phyloP scores from a whole-genome alignment of 2,888 invertebrate genomes.

The Podabrus alpinus region DNA sequence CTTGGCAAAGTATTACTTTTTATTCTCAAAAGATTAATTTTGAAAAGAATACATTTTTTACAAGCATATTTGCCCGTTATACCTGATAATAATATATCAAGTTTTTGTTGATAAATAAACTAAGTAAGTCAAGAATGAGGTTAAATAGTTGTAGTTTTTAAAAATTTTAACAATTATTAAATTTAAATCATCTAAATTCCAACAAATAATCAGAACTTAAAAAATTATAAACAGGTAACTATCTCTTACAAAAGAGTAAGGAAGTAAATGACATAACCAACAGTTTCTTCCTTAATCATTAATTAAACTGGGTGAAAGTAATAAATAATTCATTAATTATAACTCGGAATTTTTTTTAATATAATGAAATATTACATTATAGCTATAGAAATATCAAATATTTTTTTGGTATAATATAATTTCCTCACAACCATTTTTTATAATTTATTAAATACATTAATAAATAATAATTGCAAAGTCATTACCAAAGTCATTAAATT shows the following conservation, averaged over 20 bases:
- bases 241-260: background rate
- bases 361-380: background rate
- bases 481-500: background rate
- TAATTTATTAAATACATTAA: background rate
- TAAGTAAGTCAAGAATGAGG: background rate
- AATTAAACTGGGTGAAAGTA: background rate
- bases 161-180: background rate
- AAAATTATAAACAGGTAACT: background rate
- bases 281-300: background rate
- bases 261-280: background rate
- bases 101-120: background rate
- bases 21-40: background rate
- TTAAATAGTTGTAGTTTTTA: background rate
- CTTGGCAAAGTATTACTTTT: too few species aligned
- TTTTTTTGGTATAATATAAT: background rate
- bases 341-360: background rate
- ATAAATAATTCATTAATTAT: background rate
- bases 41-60: background rate
- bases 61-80: background rate
- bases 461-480: background rate
- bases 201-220: background rate
- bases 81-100: background rate
- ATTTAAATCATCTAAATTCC: background rate
- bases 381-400: background rate
- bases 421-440: background rate